Evolutionary conservation across 2,113 vertebrate species (phyloP).

Genomic region (Podarcis cretensis): DNA sequence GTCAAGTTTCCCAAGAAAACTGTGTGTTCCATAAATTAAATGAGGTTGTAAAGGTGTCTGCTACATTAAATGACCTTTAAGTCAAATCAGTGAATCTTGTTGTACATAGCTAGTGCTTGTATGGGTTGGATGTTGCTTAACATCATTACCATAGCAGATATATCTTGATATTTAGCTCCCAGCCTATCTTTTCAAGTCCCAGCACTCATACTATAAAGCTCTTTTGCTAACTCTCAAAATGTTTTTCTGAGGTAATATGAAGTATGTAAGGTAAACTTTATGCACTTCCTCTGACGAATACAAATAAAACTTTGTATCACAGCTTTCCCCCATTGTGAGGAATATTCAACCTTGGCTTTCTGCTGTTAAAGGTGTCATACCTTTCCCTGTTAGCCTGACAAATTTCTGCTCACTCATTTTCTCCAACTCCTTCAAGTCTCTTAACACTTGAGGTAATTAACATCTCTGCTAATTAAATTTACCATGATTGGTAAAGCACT

Average conservation of each 20-base stretch:
- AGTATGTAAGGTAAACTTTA: neutral
- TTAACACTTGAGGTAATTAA: constrained; percentile 24
- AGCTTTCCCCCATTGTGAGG: neutral
- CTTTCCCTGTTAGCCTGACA: neutral
- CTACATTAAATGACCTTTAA: neutral
- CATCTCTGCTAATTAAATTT: constrained; percentile 14
- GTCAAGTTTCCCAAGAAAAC: no score
- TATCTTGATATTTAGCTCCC: no score
- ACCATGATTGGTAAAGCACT: constrained; percentile 1
- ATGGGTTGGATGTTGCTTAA: neutral
- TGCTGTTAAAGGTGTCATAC: neutral
- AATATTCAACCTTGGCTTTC: neutral
- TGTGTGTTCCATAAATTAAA: no score
- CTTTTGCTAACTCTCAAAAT: neutral
- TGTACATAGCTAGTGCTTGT: no score
- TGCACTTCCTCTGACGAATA: neutral
- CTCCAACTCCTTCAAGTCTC: neutral
- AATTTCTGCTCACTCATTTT: constrained; percentile 5
- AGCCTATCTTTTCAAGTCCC: neutral
- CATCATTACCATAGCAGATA: neutral
- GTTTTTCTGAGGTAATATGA: neutral
- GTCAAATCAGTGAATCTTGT: neutral
- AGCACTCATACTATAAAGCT: neutral
- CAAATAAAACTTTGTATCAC: neutral
- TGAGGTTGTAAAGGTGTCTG: neutral